A percentile compares a stretch with the other conserved stretches of the same genome.
phyloP scores from a whole-genome alignment of 1,140 invertebrate genomes.

The Colletes latitarsis region DNA sequence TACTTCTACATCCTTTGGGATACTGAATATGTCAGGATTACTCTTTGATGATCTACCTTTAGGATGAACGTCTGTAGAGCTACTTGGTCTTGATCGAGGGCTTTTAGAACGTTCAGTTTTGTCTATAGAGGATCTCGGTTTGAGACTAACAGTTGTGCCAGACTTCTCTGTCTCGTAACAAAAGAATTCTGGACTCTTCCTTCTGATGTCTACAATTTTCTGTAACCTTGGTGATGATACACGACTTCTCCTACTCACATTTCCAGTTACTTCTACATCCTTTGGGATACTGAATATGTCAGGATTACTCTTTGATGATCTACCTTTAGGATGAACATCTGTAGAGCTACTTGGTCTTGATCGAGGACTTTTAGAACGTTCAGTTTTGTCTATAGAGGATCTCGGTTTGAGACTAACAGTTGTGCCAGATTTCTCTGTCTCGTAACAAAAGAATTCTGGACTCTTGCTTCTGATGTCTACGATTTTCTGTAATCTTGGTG shows the following conservation, averaged over 20 bases:
- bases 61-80: not conserved
- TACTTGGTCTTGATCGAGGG: not conserved
- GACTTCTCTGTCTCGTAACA: not conserved
- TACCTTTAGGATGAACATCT: not conserved
- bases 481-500: no score
- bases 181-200: slow-evolving; percentile 1
- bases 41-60: not conserved
- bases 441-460: no score
- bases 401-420: no score
- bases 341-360: no score
- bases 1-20: not conserved
- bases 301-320: not conserved
- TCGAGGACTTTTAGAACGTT: no score
- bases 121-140: no score
- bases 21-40: not conserved
- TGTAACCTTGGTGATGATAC: not conserved
- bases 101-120: not conserved
- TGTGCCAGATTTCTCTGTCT: no score
- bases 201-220: not conserved
- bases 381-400: no score
- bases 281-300: not conserved
- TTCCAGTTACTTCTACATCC: no score
- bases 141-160: not conserved
- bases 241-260: no score
- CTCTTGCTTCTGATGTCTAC: no score